Base-by-base conservation (phyloP, 2,797 vertebrate species). In the Micropoecilia bifurca region DNA sequence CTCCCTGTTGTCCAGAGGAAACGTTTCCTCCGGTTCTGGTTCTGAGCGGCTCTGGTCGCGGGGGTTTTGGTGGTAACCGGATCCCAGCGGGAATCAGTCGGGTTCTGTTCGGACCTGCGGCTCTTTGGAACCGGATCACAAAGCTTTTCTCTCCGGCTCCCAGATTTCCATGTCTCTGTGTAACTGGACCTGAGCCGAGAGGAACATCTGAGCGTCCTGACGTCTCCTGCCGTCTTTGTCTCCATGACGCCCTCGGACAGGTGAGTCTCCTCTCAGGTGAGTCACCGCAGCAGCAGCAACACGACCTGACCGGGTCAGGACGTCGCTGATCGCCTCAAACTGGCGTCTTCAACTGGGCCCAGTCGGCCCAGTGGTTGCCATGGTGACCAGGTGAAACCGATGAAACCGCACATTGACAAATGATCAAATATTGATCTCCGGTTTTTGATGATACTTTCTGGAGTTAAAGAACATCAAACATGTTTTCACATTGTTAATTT, bases 231-330 rank as follows among this genome's bases (percentile, higher is more conserved):
- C 59, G 59, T 43, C 66, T 41, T 69, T 69, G 66, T 78, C 80
- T 74, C 82, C 81, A 33, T 63, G 30, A 73, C 72, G 78, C 46
- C 18, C 30, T 14, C 20, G 72, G 88, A 85, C 83, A 83, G 83
- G 86, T 73, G 84, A 33, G 75, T 83, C 85, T 47, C 71, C 74
- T 78, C 87, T 85, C 85, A 92, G 90, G 87, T 92, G 90, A 94
- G 84, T 94, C 91, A 94, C 76, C 83, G 72, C 77, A 72, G 47
- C 48, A 50, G 6, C 20, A 50, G 8, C 48, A 22, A 50, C 2
- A 50, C 7, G 61, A 66, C 9, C 16, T 39, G 59, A 36, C 33
- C 30, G 33, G 61, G 18, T 66, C 33, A 36, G 61, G 39, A 66
- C 33, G 22, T 9, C 61, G 22, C 8, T 22, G 48, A 50, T 7